A percentile compares a stretch with the other conserved stretches of the same genome.
These are phyloP conservation scores for Xenopus petersii DNA, from an alignment of 2,797 vertebrate genomes.

Conservation along the genomic window DNA sequence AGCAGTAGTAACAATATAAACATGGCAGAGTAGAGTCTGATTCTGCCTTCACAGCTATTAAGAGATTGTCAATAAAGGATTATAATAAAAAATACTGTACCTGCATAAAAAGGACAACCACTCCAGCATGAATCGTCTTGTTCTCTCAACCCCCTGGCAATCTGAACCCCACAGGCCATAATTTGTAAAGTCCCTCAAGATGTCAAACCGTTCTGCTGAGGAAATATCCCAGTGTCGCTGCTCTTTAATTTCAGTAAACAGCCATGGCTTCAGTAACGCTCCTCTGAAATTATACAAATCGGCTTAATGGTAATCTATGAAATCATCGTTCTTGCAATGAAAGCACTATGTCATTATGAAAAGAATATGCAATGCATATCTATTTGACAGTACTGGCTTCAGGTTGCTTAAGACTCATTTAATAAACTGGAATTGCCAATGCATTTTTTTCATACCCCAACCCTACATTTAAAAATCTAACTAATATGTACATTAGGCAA, in stretches of 20 bases:
- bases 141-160: slow-evolving; percentile 89
- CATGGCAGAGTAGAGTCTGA: too few relatives aligned
- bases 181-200: slow-evolving; percentile 82
- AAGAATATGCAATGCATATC: too few relatives aligned
- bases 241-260: slow-evolving; percentile 96
- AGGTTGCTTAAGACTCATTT: too few relatives aligned
- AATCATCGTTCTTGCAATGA: not conserved
- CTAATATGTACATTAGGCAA: too few relatives aligned
- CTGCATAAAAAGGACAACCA: slow-evolving; percentile 98
- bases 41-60: too few relatives aligned
- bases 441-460: too few relatives aligned
- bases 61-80: too few relatives aligned
- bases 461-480: too few relatives aligned
- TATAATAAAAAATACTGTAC: slow-evolving; percentile 54
- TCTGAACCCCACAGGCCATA: slow-evolving; percentile 93
- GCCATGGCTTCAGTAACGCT: slow-evolving; percentile 92
- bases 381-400: too few relatives aligned
- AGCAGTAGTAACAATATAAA: too few relatives aligned
- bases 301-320: not conserved
- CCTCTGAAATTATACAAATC: slow-evolving; percentile 66
- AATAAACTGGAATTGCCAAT: too few relatives aligned
- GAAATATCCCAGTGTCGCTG: slow-evolving; percentile 94
- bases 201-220: slow-evolving; percentile 78
- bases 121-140: slow-evolving; percentile 86
- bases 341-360: not conserved